These are phyloP conservation scores for Danio tinwini DNA, from an alignment of 2,797 vertebrate species.

Conservation along the genomic window DNA sequence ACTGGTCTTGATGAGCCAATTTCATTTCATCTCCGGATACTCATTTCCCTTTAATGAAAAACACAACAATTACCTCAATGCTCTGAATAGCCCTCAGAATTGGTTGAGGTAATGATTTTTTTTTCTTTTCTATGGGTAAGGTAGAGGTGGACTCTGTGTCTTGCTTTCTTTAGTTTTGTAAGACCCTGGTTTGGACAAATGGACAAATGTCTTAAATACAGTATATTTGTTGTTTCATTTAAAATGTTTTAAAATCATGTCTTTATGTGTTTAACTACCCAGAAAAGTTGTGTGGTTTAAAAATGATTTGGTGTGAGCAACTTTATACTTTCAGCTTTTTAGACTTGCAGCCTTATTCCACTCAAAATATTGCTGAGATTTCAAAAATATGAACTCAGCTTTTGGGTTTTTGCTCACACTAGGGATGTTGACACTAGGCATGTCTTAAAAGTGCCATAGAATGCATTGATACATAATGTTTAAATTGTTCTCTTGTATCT, in stretches of 20 bases:
- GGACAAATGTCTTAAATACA: constrained; percentile 15
- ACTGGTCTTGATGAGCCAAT: constrained; percentile 77
- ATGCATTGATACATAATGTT: too few relatives aligned
- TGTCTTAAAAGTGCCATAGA: too few relatives aligned
- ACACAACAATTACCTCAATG: constrained; percentile 82
- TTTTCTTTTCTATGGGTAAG: constrained; percentile 57
- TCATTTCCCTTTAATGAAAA: constrained; percentile 84
- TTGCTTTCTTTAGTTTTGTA: neutral
- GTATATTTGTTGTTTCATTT: neutral
- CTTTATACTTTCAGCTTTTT: too few relatives aligned
- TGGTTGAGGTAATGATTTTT: constrained; percentile 72
- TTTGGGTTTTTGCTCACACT: too few relatives aligned
- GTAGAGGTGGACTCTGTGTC: constrained; percentile 48
- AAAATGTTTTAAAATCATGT: neutral
- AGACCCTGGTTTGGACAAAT: constrained; percentile 11
- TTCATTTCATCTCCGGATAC: constrained; percentile 81
- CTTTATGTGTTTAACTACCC: neutral
- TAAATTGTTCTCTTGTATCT: too few relatives aligned
- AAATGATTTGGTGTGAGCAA: too few relatives aligned
- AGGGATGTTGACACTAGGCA: too few relatives aligned
- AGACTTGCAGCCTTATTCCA: too few relatives aligned
- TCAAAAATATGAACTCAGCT: too few relatives aligned
- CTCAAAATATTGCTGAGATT: too few relatives aligned
- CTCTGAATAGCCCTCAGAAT: constrained; percentile 67
- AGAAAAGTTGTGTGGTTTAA: too few relatives aligned